Base-by-base conservation (phyloP, 2,888 invertebrate species). In the Cephalotes varians region DNA sequence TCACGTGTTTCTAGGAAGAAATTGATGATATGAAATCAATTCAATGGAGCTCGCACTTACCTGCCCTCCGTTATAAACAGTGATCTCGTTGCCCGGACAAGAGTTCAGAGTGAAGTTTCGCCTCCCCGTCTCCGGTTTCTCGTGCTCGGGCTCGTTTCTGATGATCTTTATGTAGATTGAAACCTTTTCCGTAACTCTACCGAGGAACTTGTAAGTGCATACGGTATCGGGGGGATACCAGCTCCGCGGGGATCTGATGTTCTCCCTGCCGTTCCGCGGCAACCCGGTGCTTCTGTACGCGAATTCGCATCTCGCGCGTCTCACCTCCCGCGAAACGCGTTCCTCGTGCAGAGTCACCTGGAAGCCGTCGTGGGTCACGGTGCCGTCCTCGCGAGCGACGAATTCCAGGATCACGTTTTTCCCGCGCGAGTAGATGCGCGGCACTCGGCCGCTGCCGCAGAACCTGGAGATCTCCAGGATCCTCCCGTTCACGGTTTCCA, bases 281-380 rank as follows among this genome's bases (percentile, higher is more conserved):
- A 9, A 89, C 10, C 89, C 92, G n/a, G 88, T 81, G 73, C 92
- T 93, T 49, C 82, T 89, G 80, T 91, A 92, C 34, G 89, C 47
- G 64, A 91, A 92, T 34, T 93, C 92, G 87, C 93, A 93, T 49
- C 84, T 86, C 44, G 81, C 86, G 47, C 86, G 86, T 56, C 56
- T 87, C n/a, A 58, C 51, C 21, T 54, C 87, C 6, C 73, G 12
- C 34, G 85, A 21, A 40, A 87, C 69, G 54, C 86, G 82, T 71
- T 86, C 90, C 69, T 93, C 93, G 44, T 93, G 92, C 7, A 93
- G 86, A 10, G 91, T 92, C 77, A 93, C 85, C 47, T 93, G 92
- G 56, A 93, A 93, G 1, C 93, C 93, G 60, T 92, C 91, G 89
- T 93, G 93, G 91, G 91, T 91, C 37, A 93, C 88, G n/a, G 93